Percentiles rank a stretch among this genome's conserved stretches.
phyloP scores from a whole-genome alignment of 2,113 vertebrate genomes.

The Hippopotamus amphibius region DNA sequence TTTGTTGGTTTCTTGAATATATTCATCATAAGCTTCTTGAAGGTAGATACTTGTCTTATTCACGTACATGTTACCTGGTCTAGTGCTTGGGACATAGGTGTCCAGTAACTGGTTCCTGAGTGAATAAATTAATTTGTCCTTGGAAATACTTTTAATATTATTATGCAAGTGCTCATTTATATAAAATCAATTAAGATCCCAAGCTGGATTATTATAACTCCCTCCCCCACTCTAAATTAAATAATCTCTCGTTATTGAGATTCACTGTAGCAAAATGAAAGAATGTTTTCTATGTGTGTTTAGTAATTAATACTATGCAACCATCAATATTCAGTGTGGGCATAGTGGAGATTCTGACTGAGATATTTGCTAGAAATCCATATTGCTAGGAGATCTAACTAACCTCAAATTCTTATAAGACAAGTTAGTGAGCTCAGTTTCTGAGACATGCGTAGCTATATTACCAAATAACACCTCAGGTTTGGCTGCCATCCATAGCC shows the following conservation, averaged over 20 bases:
- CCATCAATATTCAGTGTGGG: background rate
- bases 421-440: background rate
- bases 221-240: background rate
- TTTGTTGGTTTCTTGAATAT: background rate
- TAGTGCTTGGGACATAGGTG: background rate
- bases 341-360: background rate
- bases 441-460: slow-evolving; percentile 2
- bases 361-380: slow-evolving; percentile 8
- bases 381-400: slow-evolving; percentile 33
- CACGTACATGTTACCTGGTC: background rate
- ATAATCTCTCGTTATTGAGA: background rate
- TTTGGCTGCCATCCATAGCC: slow-evolving; percentile 14
- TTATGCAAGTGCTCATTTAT: background rate
- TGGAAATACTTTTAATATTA: slow-evolving; percentile 36
- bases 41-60: background rate
- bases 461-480: slow-evolving; percentile 26
- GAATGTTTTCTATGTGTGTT: background rate
- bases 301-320: slow-evolving; percentile 26
- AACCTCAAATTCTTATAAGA: slow-evolving; percentile 24
- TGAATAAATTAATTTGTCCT: slow-evolving; percentile 10
- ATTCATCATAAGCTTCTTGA: slow-evolving; percentile 42
- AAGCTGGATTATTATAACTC: slow-evolving; percentile 2
- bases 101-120: slow-evolving; percentile 36
- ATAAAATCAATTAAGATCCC: slow-evolving; percentile 27
- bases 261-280: slow-evolving; percentile 35